A percentile compares a stretch with the other conserved stretches of the same genome.
These are phyloP conservation scores for Sitophilus oryzae DNA, from an alignment of 1,140 invertebrate species.

Conservation along the genomic window DNA sequence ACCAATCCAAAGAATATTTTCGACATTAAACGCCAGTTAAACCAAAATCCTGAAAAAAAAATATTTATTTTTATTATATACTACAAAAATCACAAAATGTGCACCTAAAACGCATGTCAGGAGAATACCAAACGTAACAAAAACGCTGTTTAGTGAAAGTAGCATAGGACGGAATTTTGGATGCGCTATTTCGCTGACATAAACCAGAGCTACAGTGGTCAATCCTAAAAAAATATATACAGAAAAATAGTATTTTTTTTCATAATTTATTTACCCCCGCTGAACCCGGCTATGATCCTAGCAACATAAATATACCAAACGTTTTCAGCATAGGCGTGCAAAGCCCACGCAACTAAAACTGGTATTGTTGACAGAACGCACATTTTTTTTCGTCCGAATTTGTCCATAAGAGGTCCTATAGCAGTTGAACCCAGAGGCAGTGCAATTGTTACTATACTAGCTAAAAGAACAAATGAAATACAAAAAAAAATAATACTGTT, in stretches of 20 bases:
- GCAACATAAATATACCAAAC: conserved; percentile 47
- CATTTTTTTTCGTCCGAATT: conserved; percentile 55
- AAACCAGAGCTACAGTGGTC: conserved; percentile 50
- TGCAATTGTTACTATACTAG: conserved; percentile 51
- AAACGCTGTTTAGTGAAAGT: conserved; percentile 52
- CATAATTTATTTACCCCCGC: conserved; percentile 38
- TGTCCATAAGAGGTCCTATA: conserved; percentile 57
- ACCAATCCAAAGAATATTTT: conserved; percentile 43
- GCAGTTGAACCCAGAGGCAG: conserved; percentile 50
- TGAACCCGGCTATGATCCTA: conserved; percentile 49
- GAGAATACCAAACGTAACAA: conserved; percentile 53
- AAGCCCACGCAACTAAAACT: conserved; percentile 53
- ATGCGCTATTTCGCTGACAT: conserved; percentile 54
- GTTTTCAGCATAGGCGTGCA: conserved; percentile 45
- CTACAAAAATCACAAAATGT: conserved; percentile 1
- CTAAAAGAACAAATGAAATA: conserved; percentile 39
- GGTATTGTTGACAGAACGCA: conserved; percentile 52
- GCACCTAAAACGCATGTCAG: conserved; percentile 45
- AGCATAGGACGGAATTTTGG: conserved; percentile 49
- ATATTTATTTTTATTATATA: conserved; percentile 1
- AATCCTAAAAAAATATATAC: conserved; percentile 45
- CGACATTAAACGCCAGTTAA: conserved; percentile 48
- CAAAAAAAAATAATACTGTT: not conserved
- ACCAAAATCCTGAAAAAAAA: conserved; percentile 41
- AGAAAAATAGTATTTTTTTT: too few relatives aligned